A percentile compares a stretch with the other conserved stretches of the same genome.
Conservation (phyloP, 2,113 vertebrate genomes). For the Oxygymnocypris stewartii region DNA sequence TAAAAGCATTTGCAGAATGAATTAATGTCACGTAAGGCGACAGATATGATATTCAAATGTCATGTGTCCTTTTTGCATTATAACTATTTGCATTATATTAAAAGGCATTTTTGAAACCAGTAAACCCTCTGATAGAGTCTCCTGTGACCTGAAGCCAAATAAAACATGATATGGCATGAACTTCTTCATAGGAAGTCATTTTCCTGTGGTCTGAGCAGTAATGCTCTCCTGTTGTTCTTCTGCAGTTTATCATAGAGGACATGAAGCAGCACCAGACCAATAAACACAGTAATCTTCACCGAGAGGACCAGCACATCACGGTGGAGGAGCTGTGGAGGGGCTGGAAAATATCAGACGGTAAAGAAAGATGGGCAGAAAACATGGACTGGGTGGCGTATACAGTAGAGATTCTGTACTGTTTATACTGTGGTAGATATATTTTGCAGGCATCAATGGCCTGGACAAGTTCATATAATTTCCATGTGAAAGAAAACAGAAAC, state of each 20-base stretch:
- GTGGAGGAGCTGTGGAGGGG: constrained; percentile 96
- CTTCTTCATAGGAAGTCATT: neutral
- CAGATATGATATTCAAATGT: neutral
- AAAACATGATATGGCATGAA: neutral
- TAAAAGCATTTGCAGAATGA: neutral
- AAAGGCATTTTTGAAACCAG: neutral
- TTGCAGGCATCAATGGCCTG: neutral
- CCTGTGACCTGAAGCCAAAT: neutral
- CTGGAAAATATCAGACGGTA: constrained; percentile 96
- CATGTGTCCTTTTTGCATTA: neutral
- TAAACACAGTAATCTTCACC: constrained; percentile 94
- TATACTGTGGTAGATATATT: neutral
- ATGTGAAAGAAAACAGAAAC: neutral
- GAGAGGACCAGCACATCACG: constrained; percentile 97
- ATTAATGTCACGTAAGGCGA: neutral
- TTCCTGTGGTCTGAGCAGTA: neutral
- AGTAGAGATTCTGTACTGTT: neutral
- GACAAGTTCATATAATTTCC: neutral
- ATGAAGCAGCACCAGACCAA: constrained; percentile 96
- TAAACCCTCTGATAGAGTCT: neutral
- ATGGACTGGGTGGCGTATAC: neutral
- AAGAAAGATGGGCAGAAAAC: neutral
- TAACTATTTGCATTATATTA: constrained; percentile 11
- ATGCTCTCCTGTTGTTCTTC: constrained; percentile 31
- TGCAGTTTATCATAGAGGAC: constrained; percentile 95